These are phyloP conservation scores for Asteroscopus sphinx DNA, from an alignment of 2,888 invertebrate genomes.

Conservation along the genomic window DNA sequence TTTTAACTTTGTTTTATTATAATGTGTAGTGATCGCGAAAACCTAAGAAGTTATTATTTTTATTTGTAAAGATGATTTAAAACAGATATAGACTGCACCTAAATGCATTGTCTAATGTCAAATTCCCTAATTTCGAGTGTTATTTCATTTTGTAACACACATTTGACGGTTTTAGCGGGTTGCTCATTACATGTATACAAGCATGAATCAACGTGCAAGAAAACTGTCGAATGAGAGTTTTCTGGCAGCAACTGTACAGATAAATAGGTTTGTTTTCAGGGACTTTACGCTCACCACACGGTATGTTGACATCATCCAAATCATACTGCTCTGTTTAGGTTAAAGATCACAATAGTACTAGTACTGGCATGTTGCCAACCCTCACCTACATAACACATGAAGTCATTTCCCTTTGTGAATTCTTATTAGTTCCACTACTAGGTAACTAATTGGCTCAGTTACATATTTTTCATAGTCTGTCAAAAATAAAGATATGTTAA, in stretches of 20 bases:
- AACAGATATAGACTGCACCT: too few species aligned
- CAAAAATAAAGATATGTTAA: neutral
- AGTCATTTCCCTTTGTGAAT: slow-evolving; percentile 40
- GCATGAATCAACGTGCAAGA: slow-evolving; percentile 11
- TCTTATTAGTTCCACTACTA: slow-evolving; percentile 16
- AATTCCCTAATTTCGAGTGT: too few species aligned
- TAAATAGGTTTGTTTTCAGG: neutral
- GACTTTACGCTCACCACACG: slow-evolving; percentile 1
- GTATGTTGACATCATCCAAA: slow-evolving; percentile 25
- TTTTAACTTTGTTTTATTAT: too few species aligned
- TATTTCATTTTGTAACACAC: neutral
- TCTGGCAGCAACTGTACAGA: neutral
- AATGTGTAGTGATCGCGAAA: too few species aligned
- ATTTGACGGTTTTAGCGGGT: neutral
- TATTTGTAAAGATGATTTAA: too few species aligned
- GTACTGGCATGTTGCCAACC: slow-evolving; percentile 39
- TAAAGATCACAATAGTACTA: slow-evolving; percentile 47
- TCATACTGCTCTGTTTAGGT: slow-evolving; percentile 30
- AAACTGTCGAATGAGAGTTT: slow-evolving; percentile 11
- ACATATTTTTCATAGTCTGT: slow-evolving; percentile 1
- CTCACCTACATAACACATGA: slow-evolving; percentile 29
- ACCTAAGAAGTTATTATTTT: too few species aligned
- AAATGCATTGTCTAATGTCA: too few species aligned
- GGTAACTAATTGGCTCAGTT: slow-evolving; percentile 16
- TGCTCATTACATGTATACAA: neutral